A percentile compares a stretch with the other conserved stretches of the same genome.
phyloP scores from a whole-genome alignment of 2,797 vertebrate genomes.

The Buphagus erythrorhynchus region DNA sequence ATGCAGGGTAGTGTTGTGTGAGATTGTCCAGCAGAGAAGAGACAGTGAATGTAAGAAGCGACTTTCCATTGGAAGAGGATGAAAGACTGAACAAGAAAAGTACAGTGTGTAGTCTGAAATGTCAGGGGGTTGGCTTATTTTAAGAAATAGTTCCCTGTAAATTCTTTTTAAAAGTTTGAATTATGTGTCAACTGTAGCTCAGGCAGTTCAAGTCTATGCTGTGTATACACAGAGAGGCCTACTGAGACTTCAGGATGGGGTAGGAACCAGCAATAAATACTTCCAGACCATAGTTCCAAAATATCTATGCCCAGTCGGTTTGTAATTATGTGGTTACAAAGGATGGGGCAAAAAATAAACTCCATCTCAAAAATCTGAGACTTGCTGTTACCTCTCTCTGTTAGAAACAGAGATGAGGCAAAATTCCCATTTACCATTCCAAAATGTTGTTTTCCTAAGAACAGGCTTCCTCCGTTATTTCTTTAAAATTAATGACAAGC shows the following conservation, averaged over 20 bases:
- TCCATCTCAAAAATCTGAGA: neutral
- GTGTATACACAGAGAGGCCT: neutral
- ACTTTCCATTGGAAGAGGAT: neutral
- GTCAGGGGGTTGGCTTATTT: neutral
- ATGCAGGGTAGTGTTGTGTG: neutral
- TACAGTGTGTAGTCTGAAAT: neutral
- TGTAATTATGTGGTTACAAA: neutral
- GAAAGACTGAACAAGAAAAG: neutral
- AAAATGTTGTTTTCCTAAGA: neutral
- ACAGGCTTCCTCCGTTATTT: neutral
- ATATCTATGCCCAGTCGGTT: neutral
- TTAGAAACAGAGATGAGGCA: neutral
- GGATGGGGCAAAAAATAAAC: neutral
- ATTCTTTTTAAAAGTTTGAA: neutral
- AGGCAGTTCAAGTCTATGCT: neutral
- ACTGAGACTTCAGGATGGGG: neutral
- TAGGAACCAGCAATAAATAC: neutral
- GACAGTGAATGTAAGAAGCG: neutral
- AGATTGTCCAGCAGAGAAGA: neutral
- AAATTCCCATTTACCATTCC: neutral
- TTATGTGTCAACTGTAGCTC: neutral
- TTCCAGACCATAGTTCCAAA: neutral
- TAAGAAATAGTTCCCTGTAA: neutral
- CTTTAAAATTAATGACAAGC: neutral
- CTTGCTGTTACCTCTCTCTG: neutral